Evolutionary conservation across 2,888 invertebrate genomes (phyloP).

Genomic region (Dynastes hyllus): DNA sequence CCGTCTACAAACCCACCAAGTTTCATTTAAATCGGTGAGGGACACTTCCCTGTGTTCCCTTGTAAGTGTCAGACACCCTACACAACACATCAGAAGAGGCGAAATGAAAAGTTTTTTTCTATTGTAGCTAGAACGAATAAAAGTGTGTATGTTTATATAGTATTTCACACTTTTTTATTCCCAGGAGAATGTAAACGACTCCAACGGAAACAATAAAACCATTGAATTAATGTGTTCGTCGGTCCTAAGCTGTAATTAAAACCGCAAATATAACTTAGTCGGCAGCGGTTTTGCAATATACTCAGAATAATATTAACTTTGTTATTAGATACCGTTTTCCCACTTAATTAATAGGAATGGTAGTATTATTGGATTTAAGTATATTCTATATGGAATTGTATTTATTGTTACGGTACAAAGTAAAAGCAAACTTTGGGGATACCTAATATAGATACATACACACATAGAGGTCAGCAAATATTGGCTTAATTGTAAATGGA

Average conservation of each 20-base stretch:
- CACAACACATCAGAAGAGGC: no score
- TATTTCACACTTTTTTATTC: conserved; percentile 23
- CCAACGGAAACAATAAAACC: conserved; percentile 43
- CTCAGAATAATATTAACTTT: conserved; percentile 49
- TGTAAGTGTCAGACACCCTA: no score
- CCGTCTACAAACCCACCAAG: no score
- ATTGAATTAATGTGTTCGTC: conserved; percentile 34
- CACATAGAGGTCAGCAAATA: no score
- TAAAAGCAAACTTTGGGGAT: no score
- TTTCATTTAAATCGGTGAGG: no score
- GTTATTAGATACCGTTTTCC: conserved; percentile 44
- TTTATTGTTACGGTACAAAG: no score
- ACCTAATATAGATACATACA: no score
- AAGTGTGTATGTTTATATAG: not conserved
- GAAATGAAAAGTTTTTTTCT: not conserved
- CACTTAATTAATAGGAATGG: conserved; percentile 26
- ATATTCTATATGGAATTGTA: not conserved
- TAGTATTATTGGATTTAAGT: conserved; percentile 6
- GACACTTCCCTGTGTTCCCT: no score
- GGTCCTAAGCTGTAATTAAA: conserved; percentile 59
- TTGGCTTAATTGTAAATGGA: no score
- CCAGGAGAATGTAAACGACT: conserved; percentile 25
- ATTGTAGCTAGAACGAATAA: not conserved
- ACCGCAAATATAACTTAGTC: conserved; percentile 59
- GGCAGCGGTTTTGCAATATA: conserved; percentile 59